These are phyloP conservation scores for Pheosia tremula DNA, from an alignment of 2,888 invertebrate species.

Conservation along the genomic window DNA sequence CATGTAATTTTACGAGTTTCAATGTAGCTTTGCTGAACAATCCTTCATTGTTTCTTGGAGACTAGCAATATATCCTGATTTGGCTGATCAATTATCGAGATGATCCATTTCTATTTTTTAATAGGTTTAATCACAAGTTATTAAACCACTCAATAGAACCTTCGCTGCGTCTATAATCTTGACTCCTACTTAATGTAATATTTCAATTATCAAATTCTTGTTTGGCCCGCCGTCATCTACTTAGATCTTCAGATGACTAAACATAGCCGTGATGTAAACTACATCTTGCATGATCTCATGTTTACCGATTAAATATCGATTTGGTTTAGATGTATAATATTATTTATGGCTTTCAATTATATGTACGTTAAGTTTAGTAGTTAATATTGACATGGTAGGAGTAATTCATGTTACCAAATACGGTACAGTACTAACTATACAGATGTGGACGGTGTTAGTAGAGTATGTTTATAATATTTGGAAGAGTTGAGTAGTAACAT, in stretches of 20 bases:
- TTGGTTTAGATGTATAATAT: slow-evolving; percentile 18
- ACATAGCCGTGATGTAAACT: slow-evolving; percentile 48
- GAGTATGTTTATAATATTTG: no score
- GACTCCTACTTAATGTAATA: slow-evolving; percentile 25
- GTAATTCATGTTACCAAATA: no score
- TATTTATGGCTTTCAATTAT: slow-evolving; percentile 23
- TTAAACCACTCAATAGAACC: not conserved
- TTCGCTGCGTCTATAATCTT: slow-evolving; percentile 15
- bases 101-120: not conserved
- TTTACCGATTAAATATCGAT: slow-evolving; percentile 17
- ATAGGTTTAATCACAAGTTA: not conserved
- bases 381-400: not conserved
- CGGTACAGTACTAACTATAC: no score
- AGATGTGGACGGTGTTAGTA: no score
- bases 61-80: not conserved
- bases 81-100: not conserved
- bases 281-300: slow-evolving; percentile 41
- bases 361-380: slow-evolving; percentile 1
- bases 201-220: slow-evolving; percentile 28
- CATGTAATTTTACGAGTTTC: no score
- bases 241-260: slow-evolving; percentile 24
- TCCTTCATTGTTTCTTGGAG: no score
- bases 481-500: no score
- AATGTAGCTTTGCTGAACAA: no score
- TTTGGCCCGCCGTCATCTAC: slow-evolving; percentile 6